Evolutionary conservation across 2,797 vertebrate genomes (phyloP), one percentile per base, ranked within the genome.

Genomic region (Coilia nasus): DNA sequence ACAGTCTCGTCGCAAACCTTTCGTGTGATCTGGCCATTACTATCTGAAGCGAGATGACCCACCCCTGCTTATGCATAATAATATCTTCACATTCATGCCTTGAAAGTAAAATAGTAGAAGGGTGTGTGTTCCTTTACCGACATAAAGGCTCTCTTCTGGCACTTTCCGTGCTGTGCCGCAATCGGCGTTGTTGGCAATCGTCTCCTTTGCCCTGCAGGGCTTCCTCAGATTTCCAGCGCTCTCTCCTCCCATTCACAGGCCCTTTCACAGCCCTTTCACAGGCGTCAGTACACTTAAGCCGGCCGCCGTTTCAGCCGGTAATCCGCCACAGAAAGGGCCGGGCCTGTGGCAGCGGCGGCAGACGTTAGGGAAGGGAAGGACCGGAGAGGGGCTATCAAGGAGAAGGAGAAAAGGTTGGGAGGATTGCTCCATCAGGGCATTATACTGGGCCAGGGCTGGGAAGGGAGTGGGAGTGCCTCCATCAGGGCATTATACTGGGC

Each of bases 211-310:
- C 67, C 67, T 35, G 28, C 17, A 75, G 67, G 2, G 12, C 12
- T 31, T 17, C 64, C 11, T 71, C 64, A 17, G 28, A 67, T 67
- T 67, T 28, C 62, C 23, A 28, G 23, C 25, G 28, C 62, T 67
- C 62, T 28, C 50, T 47, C 50, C 50, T 54, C 12, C 14, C 64
- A 35, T 71, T 71, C 67, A 19, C 12, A 12, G n/a, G 23, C 7
- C 14, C 10, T 57, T 71, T 71, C 67, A 19, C 5, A 5, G 35
- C 35, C 35, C 35, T 41, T 35, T 75, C 67, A 75, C 67, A 75
- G 28, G 67, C 67, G 15, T 28, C 28, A 23, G 28, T 75, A 75
- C 31, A 75, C 67, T 75, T 35, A 75, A 75, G 67, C 67, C 67
- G 31, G 28, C 67, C 67, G 12, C 28, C 35, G 15, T 35, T 31